Evolutionary conservation across 2,888 invertebrate species (phyloP), one percentile per base, ranked within the genome.

Genomic region (Epinotia ramella): DNA sequence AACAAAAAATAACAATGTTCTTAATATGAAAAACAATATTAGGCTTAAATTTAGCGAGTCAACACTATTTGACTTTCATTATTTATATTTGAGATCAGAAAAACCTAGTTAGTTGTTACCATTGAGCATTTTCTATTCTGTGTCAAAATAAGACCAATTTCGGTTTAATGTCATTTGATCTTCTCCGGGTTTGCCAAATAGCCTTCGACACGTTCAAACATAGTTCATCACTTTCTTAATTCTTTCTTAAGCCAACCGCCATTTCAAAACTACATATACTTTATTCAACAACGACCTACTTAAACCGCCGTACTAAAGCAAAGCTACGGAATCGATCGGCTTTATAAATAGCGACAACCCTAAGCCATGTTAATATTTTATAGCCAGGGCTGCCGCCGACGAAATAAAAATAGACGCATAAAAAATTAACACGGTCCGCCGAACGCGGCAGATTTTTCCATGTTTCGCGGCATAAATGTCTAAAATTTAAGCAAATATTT

Each of bases 291-390:
- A 59, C 49, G 73, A 68, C 69, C 60, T 56, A 73, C 74, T 73
- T 73, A 72, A 40, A 13, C 44, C 53, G 44, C 4, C 40, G 33
- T 60, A 69, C 69, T 69, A 59, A 73, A 77, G 64, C 75, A 77
- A 65, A 59, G 56, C 71, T 79, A 66, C 77, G 68, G 64, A 81
- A 83, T 83, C 82, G 82, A 82, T 82, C 77, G 79, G 46, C n/a
- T 66, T 77, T 81, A 81, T 80, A 82, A 83, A 83, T 82, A 83
- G 80, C 77, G 78, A 63, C 80, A 81, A 68, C 83, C 83, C 81
- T 82, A 74, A 20, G 16, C 62, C 20, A 16, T 71, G 67, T 82
- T 79, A 81, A 84, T 83, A 82, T 78, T 83, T 83, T 72, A 83
- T 74, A 75, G 53, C 53, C 75, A 84, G 82, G 83, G 80, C 72